Conservation (phyloP, 2,113 vertebrate species). For the Cyphomyrus discorhynchus region DNA sequence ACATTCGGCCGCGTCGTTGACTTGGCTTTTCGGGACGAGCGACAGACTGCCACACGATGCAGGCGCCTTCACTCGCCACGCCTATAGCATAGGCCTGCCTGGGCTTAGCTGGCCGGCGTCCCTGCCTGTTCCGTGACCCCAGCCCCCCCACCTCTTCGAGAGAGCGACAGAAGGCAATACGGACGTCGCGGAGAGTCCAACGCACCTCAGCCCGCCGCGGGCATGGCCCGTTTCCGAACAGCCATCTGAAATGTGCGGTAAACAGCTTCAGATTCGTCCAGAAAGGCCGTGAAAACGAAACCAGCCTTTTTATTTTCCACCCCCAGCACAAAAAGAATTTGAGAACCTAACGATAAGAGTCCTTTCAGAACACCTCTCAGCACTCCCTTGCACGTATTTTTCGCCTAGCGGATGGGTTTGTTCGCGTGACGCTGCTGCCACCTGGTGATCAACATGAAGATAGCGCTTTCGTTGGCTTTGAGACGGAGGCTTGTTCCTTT, state of each 20-base stretch:
- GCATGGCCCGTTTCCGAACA: neutral
- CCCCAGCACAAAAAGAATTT: conserved; percentile 14
- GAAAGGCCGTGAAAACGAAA: conserved; percentile 10
- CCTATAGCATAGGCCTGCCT: neutral
- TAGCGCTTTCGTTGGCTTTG: neutral
- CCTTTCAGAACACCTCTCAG: conserved; percentile 37
- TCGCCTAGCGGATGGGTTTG: conserved; percentile 39
- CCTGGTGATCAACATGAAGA: conserved; percentile 39
- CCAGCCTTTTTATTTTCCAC: neutral
- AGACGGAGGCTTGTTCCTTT: conserved; percentile 45
- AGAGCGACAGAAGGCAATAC: neutral
- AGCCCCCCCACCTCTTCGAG: neutral
- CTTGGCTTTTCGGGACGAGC: neutral
- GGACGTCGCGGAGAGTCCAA: neutral
- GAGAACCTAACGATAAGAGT: conserved; percentile 19
- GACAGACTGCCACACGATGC: neutral
- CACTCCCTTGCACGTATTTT: conserved; percentile 44
- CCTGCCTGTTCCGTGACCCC: neutral
- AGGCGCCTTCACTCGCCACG: neutral
- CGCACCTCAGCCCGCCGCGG: neutral
- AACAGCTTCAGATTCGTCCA: conserved; percentile 10
- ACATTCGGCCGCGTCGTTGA: too few relatives aligned
- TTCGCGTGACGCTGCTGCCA: conserved; percentile 20
- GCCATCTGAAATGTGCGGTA: neutral
- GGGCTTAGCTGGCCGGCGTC: neutral